Evolutionary conservation across 2,113 vertebrate species (phyloP).

Genomic region (Rynchops niger): DNA sequence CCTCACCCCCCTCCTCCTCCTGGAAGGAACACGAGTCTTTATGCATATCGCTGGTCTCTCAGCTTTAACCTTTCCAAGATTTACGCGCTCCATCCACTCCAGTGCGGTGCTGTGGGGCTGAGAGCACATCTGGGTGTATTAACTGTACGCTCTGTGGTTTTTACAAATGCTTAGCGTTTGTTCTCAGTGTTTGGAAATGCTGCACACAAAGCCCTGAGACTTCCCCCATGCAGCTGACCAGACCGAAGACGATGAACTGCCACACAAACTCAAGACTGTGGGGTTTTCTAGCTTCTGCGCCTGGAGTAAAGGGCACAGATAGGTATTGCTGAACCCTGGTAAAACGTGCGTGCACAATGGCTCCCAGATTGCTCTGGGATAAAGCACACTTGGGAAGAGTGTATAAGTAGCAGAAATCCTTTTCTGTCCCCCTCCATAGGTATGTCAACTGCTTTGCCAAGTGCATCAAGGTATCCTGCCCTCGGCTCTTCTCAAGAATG

Average conservation of each 20-base stretch:
- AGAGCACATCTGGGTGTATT: slow-evolving; percentile 67
- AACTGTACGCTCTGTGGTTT: slow-evolving; percentile 51
- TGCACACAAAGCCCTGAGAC: not conserved
- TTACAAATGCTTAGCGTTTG: slow-evolving; percentile 26
- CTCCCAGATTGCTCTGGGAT: not conserved
- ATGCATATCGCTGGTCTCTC: slow-evolving; percentile 39
- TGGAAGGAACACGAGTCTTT: slow-evolving; percentile 55
- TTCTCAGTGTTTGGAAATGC: slow-evolving; percentile 6
- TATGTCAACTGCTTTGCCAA: not conserved
- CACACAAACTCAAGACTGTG: not conserved
- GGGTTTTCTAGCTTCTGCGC: not conserved
- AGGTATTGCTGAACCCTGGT: not conserved
- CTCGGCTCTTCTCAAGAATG: not conserved
- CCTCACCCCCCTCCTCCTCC: slow-evolving; percentile 40
- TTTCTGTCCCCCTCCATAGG: not conserved
- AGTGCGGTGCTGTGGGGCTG: slow-evolving; percentile 17
- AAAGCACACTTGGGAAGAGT: not conserved
- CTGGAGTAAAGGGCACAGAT: not conserved
- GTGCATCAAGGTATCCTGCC: not conserved
- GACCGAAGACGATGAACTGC: not conserved
- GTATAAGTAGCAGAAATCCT: not conserved
- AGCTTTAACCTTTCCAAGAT: slow-evolving; percentile 53
- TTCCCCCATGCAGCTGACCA: slow-evolving; percentile 2
- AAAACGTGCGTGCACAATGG: not conserved
- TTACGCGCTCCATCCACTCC: slow-evolving; percentile 42